Evolutionary conservation across 2,797 vertebrate genomes (phyloP).

Genomic region (Hybognathus amarus): DNA sequence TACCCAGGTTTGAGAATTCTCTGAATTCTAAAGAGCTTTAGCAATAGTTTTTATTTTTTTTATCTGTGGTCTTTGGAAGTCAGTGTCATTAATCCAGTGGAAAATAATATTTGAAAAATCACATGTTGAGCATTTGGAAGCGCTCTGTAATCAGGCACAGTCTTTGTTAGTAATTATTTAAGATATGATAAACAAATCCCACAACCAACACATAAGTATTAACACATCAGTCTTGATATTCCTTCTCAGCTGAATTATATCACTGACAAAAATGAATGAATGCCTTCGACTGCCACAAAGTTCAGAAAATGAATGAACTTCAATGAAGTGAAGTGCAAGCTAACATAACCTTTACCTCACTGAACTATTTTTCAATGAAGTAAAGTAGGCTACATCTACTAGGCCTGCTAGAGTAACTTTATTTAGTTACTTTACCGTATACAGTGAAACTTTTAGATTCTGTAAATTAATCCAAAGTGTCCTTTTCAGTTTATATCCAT

Average conservation of each 20-base stretch:
- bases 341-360: neutral
- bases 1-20: neutral
- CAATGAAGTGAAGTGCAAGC: neutral
- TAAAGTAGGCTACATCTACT: neutral
- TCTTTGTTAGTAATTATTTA: too few relatives aligned
- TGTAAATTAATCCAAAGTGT: neutral
- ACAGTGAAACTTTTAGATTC: neutral
- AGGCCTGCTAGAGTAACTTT: neutral
- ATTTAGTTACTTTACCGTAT: neutral
- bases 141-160: too few relatives aligned
- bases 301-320: too few relatives aligned
- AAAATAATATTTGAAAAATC: neutral
- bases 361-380: neutral
- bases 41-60: neutral
- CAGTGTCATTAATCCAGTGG: neutral
- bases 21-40: neutral
- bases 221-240: neutral
- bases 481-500: neutral
- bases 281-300: too few relatives aligned
- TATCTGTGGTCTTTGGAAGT: neutral
- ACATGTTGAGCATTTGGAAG: too few relatives aligned
- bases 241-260: neutral
- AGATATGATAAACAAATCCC: too few relatives aligned
- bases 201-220: too few relatives aligned
- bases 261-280: neutral